Base-by-base conservation (phyloP, 2,113 vertebrate species). In the Burhinus bistriatus region DNA sequence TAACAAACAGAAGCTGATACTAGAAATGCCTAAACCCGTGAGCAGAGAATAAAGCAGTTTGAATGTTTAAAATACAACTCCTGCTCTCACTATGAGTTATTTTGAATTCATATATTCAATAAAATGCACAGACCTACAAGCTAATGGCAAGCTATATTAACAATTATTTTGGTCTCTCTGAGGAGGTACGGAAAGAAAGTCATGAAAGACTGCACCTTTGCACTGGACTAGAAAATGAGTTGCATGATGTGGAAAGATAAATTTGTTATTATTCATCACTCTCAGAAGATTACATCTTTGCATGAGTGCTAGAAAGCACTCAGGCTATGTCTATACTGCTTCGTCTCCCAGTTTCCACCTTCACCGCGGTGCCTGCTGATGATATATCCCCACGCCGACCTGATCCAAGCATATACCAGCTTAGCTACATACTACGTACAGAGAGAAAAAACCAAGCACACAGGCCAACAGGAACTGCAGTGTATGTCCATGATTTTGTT, bases 201-300 rank as follows among this genome's bases (percentile, higher is more conserved):
- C 52, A 87, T 38, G 65, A 59, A 92, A 89, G 92, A 89, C 72
- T 45, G 26, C 13, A 94, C 72, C 55, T 94, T 94, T 91, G 87
- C 83, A 89, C 55, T 82, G 69, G 69, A 71, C 89, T 91, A 75
- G 72, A 89, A 95, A 95, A 96, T 75, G 5, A 92, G 65, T 3
- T 27, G 55, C n/a, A 54, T 57, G 59, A 95, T 64, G 83, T 4
- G 1, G 64, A 89, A 95, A 78, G 25, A 78, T 51, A 92, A 78
- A 93, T 58, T 34, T 82, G 47, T 72, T 78, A 38, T 49, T 72
- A 88, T 81, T 80, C 76, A 86, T 57, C 47, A 32, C 52, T 75
- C 59, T 79, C 86, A 87, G 68, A 90, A 84, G 83, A 93, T 0
- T 71, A 77, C 59, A 82, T n/a, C 65, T 65, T 81, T 59, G 65